Evolutionary conservation across 2,888 invertebrate genomes (phyloP).

Genomic region (Parasteatoda lunata): DNA sequence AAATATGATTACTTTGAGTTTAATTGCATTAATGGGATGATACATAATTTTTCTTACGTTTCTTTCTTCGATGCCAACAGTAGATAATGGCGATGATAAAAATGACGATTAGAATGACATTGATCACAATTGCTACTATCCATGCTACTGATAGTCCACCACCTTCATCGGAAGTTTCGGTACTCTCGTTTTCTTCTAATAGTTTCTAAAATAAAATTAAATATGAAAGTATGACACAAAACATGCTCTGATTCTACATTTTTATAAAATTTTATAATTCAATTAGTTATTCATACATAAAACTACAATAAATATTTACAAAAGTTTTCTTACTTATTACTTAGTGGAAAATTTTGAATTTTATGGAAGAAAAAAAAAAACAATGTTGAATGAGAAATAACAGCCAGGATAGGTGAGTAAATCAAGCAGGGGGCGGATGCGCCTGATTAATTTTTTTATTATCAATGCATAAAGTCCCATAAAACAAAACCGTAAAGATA

Average conservation of each 20-base stretch:
- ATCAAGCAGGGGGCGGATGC: too few relatives aligned
- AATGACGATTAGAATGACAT: conserved; percentile 62
- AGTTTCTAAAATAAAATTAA: conserved; percentile 32
- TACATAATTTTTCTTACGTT: conserved; percentile 50
- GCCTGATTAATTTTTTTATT: too few relatives aligned
- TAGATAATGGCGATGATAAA: conserved; percentile 67
- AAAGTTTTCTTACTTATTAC: neutral
- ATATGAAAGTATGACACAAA: neutral
- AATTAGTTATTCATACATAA: neutral
- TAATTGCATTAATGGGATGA: too few relatives aligned
- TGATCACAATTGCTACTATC: conserved; percentile 69
- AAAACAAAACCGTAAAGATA: too few relatives aligned
- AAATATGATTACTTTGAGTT: too few relatives aligned
- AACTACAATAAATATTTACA: neutral
- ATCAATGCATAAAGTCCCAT: too few relatives aligned
- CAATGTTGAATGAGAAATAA: neutral
- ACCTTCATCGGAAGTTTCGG: conserved; percentile 26
- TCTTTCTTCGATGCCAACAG: conserved; percentile 65
- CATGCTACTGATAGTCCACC: conserved; percentile 66
- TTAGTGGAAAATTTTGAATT: neutral
- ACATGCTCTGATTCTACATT: neutral
- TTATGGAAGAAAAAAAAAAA: neutral
- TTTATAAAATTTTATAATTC: neutral
- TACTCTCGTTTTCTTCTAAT: conserved; percentile 23
- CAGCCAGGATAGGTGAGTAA: too few relatives aligned